A percentile compares a stretch with the other conserved stretches of the same genome.
phyloP scores from a whole-genome alignment of 2,888 invertebrate species.

The Lymantria dispar region DNA sequence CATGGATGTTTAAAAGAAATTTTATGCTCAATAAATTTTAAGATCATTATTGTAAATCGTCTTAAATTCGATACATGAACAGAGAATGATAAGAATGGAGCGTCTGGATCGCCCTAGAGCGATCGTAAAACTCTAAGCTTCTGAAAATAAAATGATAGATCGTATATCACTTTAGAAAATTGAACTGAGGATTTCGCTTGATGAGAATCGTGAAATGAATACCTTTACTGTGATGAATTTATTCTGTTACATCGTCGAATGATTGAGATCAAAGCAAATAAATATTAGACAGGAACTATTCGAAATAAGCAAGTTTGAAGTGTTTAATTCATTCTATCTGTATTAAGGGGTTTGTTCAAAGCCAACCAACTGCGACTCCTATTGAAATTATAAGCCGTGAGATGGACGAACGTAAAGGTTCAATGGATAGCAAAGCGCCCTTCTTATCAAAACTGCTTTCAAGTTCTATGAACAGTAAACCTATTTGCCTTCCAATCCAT shows the following conservation, averaged over 20 bases:
- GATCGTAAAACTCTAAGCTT: conserved; percentile 6
- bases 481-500: conserved; percentile 51
- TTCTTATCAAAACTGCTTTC: conserved; percentile 52
- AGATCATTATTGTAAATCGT: conserved; percentile 3
- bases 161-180: background rate
- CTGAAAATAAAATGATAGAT: background rate
- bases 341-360: conserved; percentile 30
- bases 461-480: conserved; percentile 43
- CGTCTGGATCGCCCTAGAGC: conserved; percentile 3
- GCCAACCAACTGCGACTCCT: conserved; percentile 33
- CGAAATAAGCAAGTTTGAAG: conserved; percentile 23
- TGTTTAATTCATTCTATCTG: conserved; percentile 32
- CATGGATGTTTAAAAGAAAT: conserved; percentile 12
- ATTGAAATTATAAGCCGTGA: conserved; percentile 41
- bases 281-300: conserved; percentile 27
- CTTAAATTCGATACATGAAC: conserved; percentile 12
- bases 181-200: background rate
- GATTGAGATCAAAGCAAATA: conserved; percentile 23
- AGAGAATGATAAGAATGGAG: conserved; percentile 12
- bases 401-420: conserved; percentile 36
- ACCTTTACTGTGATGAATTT: background rate
- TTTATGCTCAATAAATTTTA: background rate
- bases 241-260: background rate
- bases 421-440: conserved; percentile 37
- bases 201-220: background rate